phyloP scores from a whole-genome alignment of 2,888 invertebrate species.

The Alentia gelatinosa region DNA sequence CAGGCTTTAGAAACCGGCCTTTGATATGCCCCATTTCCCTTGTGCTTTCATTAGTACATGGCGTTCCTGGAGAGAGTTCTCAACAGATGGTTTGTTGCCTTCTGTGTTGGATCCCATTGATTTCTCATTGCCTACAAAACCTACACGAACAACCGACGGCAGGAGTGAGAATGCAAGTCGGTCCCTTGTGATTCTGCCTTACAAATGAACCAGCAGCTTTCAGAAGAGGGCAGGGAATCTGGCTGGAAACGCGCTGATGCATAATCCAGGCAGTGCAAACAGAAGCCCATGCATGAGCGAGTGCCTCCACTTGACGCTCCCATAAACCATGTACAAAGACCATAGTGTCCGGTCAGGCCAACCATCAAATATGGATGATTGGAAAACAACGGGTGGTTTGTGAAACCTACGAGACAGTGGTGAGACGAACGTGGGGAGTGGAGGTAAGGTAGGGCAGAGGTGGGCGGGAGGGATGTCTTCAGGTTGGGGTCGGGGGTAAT shows the following conservation, averaged over 20 bases:
- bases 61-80: too few relatives aligned
- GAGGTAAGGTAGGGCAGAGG: not conserved
- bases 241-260: not conserved
- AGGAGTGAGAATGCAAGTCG: not conserved
- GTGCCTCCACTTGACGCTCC: too few relatives aligned
- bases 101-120: not conserved
- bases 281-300: not conserved
- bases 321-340: too few relatives aligned
- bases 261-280: constrained; percentile 2
- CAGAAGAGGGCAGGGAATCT: not conserved
- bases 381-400: not conserved
- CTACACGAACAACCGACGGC: not conserved
- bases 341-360: not conserved
- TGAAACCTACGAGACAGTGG: not conserved
- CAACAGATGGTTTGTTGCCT: not conserved
- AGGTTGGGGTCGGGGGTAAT: not conserved
- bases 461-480: not conserved
- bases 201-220: not conserved
- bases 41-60: too few relatives aligned
- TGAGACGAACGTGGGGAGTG: not conserved
- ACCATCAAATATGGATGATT: not conserved
- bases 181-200: not conserved
- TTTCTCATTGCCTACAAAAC: not conserved
- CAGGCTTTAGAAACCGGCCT: too few relatives aligned
- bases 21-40: too few relatives aligned